A percentile compares a stretch with the other conserved stretches of the same genome.
phyloP scores from a whole-genome alignment of 2,888 invertebrate species.

The Drosophila parthenogenetica region DNA sequence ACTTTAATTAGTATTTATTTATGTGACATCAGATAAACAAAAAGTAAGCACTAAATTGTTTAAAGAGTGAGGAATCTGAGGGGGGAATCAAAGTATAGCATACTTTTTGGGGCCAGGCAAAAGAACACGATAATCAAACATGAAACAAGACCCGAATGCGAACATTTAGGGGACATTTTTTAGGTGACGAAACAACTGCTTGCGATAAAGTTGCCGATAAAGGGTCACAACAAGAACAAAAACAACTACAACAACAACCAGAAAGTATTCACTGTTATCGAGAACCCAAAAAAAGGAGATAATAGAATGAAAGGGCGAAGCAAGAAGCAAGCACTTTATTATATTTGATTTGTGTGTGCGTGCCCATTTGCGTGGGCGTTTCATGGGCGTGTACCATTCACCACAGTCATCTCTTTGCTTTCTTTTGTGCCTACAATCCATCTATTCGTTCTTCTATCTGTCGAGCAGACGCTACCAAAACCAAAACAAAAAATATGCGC shows the following conservation, averaged over 20 bases:
- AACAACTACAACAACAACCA: slow-evolving; percentile 3
- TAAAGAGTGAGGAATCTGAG: no score
- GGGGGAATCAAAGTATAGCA: background rate
- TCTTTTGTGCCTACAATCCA: no score
- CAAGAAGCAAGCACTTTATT: slow-evolving; percentile 51
- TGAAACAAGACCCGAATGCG: slow-evolving; percentile 29
- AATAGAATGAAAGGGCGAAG: slow-evolving; percentile 1
- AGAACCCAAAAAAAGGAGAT: slow-evolving; percentile 4
- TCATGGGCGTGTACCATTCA: slow-evolving; percentile 41
- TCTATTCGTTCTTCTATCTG: background rate
- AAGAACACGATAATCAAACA: slow-evolving; percentile 36
- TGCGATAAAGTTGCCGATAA: slow-evolving; percentile 54
- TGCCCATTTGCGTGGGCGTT: slow-evolving; percentile 38
- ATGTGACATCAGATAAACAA: slow-evolving; percentile 18
- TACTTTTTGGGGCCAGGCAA: slow-evolving; percentile 3
- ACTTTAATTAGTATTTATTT: slow-evolving; percentile 45
- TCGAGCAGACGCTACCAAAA: background rate
- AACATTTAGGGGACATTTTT: slow-evolving; percentile 33
- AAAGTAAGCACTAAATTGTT: background rate
- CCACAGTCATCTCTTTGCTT: no score
- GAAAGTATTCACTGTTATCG: slow-evolving; percentile 13
- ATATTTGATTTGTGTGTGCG: slow-evolving; percentile 51
- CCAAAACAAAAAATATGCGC: slow-evolving; percentile 30
- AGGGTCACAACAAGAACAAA: slow-evolving; percentile 4
- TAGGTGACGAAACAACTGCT: slow-evolving; percentile 57